Evolutionary conservation across 2,113 vertebrate genomes (phyloP).

Genomic region (Corythoichthys intestinalis): DNA sequence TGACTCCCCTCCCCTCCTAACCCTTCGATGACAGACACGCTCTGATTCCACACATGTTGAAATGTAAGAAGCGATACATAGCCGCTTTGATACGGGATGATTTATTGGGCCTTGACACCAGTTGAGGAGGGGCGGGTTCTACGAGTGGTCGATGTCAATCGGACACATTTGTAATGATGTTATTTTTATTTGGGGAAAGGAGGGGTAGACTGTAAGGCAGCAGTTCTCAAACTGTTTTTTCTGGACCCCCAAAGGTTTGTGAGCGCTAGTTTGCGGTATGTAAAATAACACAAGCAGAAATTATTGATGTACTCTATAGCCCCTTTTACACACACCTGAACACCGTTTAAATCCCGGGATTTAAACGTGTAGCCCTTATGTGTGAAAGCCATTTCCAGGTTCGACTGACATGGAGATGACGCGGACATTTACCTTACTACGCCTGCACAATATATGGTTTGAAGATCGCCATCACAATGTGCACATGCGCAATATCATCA

Average conservation of each 20-base stretch:
- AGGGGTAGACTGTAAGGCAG: neutral
- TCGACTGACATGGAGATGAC: too few relatives aligned
- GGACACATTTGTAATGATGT: neutral
- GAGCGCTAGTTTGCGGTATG: neutral
- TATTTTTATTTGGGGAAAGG: neutral
- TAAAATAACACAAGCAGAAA: neutral
- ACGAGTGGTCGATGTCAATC: neutral
- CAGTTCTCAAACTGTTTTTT: neutral
- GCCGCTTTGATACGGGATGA: conserved; percentile 79
- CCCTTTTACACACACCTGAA: too few relatives aligned
- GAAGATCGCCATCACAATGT: too few relatives aligned
- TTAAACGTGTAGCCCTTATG: too few relatives aligned
- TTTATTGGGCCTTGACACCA: conserved; percentile 76
- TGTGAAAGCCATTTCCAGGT: too few relatives aligned
- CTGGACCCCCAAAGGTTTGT: too few relatives aligned
- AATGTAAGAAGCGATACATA: conserved; percentile 78
- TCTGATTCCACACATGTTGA: conserved; percentile 79
- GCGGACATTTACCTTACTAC: too few relatives aligned
- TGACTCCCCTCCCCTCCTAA: conserved; percentile 31
- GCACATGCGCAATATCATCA: too few relatives aligned
- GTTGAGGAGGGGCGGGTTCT: conserved; percentile 33
- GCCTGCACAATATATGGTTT: too few relatives aligned
- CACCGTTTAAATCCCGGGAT: too few relatives aligned
- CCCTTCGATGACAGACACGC: conserved; percentile 73
- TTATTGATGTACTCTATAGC: neutral